phyloP scores from a whole-genome alignment of 1,140 invertebrate genomes.

The Theocolax elegans region DNA sequence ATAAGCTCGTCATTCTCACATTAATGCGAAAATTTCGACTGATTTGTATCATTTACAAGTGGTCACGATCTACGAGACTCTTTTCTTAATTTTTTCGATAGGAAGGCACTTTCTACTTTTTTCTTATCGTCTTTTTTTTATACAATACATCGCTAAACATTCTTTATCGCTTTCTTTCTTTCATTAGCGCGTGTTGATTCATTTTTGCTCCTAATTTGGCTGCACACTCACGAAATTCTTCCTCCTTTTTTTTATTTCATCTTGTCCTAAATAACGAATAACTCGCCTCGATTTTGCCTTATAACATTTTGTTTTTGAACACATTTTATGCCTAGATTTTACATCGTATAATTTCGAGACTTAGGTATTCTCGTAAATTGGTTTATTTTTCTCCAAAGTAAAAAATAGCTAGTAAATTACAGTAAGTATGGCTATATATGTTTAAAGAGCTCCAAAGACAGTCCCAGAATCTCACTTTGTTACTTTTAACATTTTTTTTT shows the following conservation, averaged over 20 bases:
- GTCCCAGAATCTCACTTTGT: conserved; percentile 58
- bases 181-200: conserved; percentile 20
- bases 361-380: conserved; percentile 46
- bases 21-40: conserved; percentile 62
- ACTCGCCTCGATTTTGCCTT: conserved; percentile 42
- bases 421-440: conserved; percentile 45
- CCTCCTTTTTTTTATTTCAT: too few species aligned
- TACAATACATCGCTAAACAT: conserved; percentile 55
- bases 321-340: conserved; percentile 57
- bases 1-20: conserved; percentile 47
- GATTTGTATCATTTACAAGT: conserved; percentile 65
- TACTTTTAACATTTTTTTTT: conserved; percentile 45
- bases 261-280: conserved; percentile 36
- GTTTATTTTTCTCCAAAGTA: conserved; percentile 54
- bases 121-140: conserved; percentile 55
- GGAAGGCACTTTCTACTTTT: conserved; percentile 70
- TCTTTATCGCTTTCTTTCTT: conserved; percentile 31
- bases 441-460: conserved; percentile 56
- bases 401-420: conserved; percentile 53
- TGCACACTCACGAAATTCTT: conserved; percentile 46
- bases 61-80: conserved; percentile 69
- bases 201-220: conserved; percentile 45
- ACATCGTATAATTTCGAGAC: conserved; percentile 57
- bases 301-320: conserved; percentile 53
- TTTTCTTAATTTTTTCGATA: conserved; percentile 63